These are phyloP conservation scores for Pyrrhosoma nymphula DNA, from an alignment of 2,888 invertebrate species.

Conservation along the genomic window DNA sequence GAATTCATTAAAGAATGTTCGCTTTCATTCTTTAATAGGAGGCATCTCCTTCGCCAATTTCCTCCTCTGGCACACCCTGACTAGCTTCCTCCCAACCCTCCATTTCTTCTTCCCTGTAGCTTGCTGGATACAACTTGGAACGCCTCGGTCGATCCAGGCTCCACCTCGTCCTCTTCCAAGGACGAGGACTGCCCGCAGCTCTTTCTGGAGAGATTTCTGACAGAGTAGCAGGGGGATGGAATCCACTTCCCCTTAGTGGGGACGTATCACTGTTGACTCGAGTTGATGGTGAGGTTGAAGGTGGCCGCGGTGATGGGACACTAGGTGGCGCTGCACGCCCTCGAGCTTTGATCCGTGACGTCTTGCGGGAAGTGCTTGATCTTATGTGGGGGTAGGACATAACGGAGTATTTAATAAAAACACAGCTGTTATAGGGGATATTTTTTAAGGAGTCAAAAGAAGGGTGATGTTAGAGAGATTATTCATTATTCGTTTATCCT, in stretches of 20 bases:
- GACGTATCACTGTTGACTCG: constrained; percentile 19
- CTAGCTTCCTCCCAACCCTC: constrained; percentile 52
- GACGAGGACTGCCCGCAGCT: constrained; percentile 6
- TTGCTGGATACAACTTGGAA: constrained; percentile 52
- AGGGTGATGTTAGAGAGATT: not conserved
- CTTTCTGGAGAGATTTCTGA: constrained; percentile 49
- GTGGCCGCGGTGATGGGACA: constrained; percentile 33
- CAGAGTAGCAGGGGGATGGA: constrained; percentile 24
- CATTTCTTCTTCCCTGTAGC: constrained; percentile 57
- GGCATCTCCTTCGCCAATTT: constrained; percentile 5
- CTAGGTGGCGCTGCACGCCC: constrained; percentile 13
- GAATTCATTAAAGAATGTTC: not conserved
- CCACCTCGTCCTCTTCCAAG: constrained; percentile 57
- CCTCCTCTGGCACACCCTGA: constrained; percentile 20
- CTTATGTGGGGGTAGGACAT: not conserved
- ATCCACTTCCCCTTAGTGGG: not conserved
- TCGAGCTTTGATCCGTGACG: constrained; percentile 29
- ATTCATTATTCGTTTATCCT: not conserved
- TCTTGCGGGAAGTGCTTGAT: constrained; percentile 51
- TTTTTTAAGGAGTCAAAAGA: not conserved
- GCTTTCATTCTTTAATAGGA: not conserved
- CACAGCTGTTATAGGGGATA: not conserved
- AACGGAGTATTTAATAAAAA: constrained; percentile 26
- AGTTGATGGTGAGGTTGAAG: constrained; percentile 47
- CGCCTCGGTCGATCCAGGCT: constrained; percentile 38